These are phyloP conservation scores for Hemiscyllium ocellatum DNA, from an alignment of 2,113 vertebrate genomes.

Conservation along the genomic window DNA sequence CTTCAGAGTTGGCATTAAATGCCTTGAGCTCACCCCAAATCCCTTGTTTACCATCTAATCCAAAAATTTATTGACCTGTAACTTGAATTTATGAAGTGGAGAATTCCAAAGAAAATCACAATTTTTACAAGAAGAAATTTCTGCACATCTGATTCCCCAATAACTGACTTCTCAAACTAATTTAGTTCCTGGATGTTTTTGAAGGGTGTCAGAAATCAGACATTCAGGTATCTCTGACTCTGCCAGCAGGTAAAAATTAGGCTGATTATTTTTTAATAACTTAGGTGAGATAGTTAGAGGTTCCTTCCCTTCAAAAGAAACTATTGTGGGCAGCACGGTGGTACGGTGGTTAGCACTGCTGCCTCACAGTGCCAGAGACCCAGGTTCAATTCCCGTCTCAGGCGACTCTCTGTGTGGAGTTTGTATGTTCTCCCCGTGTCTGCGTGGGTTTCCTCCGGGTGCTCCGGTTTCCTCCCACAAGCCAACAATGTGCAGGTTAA, in stretches of 20 bases:
- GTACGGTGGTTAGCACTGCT: too few relatives aligned
- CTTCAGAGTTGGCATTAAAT: background rate
- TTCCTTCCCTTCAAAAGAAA: background rate
- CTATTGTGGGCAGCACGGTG: too few relatives aligned
- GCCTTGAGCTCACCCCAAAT: background rate
- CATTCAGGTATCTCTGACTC: background rate
- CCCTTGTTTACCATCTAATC: background rate
- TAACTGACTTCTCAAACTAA: background rate
- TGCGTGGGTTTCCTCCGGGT: too few relatives aligned
- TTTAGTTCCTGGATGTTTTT: background rate
- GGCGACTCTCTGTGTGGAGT: too few relatives aligned
- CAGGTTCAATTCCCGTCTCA: too few relatives aligned
- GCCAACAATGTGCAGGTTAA: too few relatives aligned
- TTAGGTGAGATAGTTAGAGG: too few relatives aligned
- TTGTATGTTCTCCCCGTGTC: too few relatives aligned
- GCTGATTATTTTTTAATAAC: background rate
- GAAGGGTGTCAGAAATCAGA: background rate
- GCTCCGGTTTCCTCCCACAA: too few relatives aligned
- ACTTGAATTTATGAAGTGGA: background rate
- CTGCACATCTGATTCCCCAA: background rate
- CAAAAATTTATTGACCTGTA: background rate
- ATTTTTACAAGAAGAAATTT: background rate
- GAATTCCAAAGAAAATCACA: background rate
- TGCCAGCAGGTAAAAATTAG: background rate
- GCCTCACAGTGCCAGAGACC: too few relatives aligned